Evolutionary conservation across 1,140 invertebrate genomes (phyloP).

Genomic region (Drosophila busckii): DNA sequence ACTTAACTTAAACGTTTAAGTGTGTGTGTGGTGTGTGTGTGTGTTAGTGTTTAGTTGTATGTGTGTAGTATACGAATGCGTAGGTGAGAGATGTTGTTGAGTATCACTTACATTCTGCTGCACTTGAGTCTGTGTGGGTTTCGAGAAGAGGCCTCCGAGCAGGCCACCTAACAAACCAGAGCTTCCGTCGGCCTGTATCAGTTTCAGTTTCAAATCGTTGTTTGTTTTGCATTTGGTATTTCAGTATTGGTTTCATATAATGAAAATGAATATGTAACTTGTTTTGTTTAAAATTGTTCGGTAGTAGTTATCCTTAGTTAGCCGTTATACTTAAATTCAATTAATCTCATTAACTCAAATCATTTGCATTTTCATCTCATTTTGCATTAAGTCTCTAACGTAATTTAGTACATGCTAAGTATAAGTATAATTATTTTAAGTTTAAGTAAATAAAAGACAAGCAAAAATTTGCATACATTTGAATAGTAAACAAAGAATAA

Average conservation of each 20-base stretch:
- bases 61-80: slow-evolving; percentile 12
- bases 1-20: slow-evolving; percentile 36
- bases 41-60: slow-evolving; percentile 8
- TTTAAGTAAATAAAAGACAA: slow-evolving; percentile 27
- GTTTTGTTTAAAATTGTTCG: slow-evolving; percentile 74
- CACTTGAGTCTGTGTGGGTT: slow-evolving; percentile 78
- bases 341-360: slow-evolving; percentile 56
- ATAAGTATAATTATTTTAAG: slow-evolving; percentile 14
- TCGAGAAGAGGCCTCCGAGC: slow-evolving; percentile 78
- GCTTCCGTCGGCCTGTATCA: slow-evolving; percentile 74
- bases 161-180: slow-evolving; percentile 78
- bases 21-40: slow-evolving; percentile 13
- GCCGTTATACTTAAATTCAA: slow-evolving; percentile 41
- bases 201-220: slow-evolving; percentile 16
- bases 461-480: slow-evolving; percentile 46
- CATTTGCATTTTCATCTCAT: slow-evolving; percentile 38
- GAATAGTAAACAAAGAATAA: slow-evolving; percentile 30
- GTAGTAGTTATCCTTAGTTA: slow-evolving; percentile 41
- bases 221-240: slow-evolving; percentile 18
- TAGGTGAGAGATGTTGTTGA: slow-evolving; percentile 71
- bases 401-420: slow-evolving; percentile 58
- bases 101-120: slow-evolving; percentile 79
- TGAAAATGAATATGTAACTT: slow-evolving; percentile 77
- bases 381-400: too few species aligned
- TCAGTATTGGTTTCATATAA: slow-evolving; percentile 67